Base-by-base conservation (phyloP, 2,797 vertebrate species). In the Gallinago solitaria region DNA sequence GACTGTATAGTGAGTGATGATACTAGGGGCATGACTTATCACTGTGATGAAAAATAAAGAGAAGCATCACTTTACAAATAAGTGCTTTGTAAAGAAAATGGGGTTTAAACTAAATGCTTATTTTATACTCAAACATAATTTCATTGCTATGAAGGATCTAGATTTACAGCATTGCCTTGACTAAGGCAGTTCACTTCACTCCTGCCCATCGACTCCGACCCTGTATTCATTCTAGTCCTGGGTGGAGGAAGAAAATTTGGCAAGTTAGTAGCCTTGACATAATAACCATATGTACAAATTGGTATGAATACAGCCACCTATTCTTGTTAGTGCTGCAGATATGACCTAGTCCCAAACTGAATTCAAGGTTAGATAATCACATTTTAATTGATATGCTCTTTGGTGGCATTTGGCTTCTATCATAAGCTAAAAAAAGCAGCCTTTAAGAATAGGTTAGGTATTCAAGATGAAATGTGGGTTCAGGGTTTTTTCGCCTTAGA, bases 1-100 rank as follows among this genome's bases (percentile, higher is more conserved):
- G 94, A 94, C 84, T 78, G 23, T 56, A n/a, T 20, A 79, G 87
- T 96, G 79, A 97, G 33, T 87, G 83, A 94, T 96, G 71, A 83
- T 96, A 81, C 60, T 51, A 69, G 21, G 37, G 50, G 23, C 39
- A 91, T 48, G 80, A 96, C 82, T 95, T 89, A 95, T 90, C 71
- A 88, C 53, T 93, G 30, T 90, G 88, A 95, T 93, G 83, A 96
- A 90, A 82, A 92, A 61, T 77, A 79, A 84, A 90, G 39, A 94
- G 77, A 91, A 85, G 30, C 21, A 87, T 30, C 43, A 60, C 33
- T 93, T 78, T 83, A 78, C 41, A 95, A 92, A 76, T 90, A 95
- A 90, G 11, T 80, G n/a, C 24, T 83, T 91, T 79, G 45, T 74
- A 77, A 81, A 92, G 74, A 94, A 90, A 77, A 51, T 69, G 6